phyloP scores from a whole-genome alignment of 1,140 invertebrate genomes.

The Brachionus rubens region DNA sequence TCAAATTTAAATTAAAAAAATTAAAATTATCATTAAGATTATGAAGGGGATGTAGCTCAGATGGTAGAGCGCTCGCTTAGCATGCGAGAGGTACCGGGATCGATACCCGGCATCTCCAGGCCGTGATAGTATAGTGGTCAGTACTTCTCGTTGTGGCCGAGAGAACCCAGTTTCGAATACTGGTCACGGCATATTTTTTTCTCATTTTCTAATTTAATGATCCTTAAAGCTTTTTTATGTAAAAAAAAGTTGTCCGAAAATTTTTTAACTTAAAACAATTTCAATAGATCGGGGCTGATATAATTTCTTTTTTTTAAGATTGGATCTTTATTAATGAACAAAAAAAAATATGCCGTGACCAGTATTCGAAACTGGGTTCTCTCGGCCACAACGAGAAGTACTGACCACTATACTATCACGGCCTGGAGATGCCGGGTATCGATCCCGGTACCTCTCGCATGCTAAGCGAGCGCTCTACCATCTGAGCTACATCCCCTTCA shows the following conservation, averaged over 20 bases:
- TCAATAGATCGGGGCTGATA: no score
- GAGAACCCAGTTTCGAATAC: slow-evolving; percentile 88
- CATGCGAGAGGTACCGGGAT: slow-evolving; percentile 45
- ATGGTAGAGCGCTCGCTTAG: slow-evolving; percentile 45
- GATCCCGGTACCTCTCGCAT: no score
- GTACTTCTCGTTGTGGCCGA: slow-evolving; percentile 85
- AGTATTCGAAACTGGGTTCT: not conserved
- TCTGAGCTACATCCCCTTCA: no score
- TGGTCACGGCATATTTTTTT: slow-evolving; percentile 75
- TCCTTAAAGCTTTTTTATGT: no score
- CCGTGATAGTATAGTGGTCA: slow-evolving; percentile 87
- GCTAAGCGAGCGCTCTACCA: no score
- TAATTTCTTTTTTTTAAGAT: no score
- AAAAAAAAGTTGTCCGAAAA: no score
- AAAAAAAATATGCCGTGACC: slow-evolving; percentile 32
- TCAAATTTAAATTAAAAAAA: no score
- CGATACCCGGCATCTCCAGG: slow-evolving; percentile 45
- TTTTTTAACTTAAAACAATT: no score
- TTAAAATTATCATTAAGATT: no score
- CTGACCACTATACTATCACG: slow-evolving; percentile 16
- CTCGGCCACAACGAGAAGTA: not conserved
- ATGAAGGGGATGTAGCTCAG: slow-evolving; percentile 37
- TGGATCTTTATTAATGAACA: not conserved
- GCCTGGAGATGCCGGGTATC: not conserved
- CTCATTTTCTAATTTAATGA: not conserved